Conservation (phyloP, 2,797 vertebrate genomes). For the Morus bassanus region DNA sequence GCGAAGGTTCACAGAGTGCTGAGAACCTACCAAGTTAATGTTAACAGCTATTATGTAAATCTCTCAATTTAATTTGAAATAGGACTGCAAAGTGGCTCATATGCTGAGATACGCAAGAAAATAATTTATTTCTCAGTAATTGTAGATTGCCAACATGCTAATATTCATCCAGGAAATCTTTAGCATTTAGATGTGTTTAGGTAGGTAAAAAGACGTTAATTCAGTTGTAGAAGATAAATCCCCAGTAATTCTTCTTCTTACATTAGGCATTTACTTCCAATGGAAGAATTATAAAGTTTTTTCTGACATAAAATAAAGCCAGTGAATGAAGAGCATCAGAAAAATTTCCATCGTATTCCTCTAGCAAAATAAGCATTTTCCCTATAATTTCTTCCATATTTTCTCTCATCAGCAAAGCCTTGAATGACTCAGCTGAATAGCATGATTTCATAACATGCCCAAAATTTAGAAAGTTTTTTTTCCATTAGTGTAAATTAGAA, state of each 20-base stretch:
- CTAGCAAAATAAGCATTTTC: background rate
- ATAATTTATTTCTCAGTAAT: conserved; percentile 3
- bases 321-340: background rate
- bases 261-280: background rate
- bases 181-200: background rate
- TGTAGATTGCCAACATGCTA: background rate
- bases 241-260: background rate
- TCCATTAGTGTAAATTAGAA: background rate
- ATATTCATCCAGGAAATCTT: background rate
- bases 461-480: background rate
- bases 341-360: background rate
- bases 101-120: background rate
- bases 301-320: background rate
- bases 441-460: background rate
- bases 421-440: background rate
- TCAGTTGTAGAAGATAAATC: background rate
- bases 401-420: background rate
- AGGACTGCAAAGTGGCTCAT: background rate
- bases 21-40: background rate
- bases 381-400: background rate
- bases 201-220: background rate
- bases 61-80: conserved; percentile 17
- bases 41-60: background rate
- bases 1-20: background rate
- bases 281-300: background rate